A percentile compares a stretch with the other conserved stretches of the same genome.
Conservation (phyloP, 2,797 vertebrate genomes). For the Poecilia picta region DNA sequence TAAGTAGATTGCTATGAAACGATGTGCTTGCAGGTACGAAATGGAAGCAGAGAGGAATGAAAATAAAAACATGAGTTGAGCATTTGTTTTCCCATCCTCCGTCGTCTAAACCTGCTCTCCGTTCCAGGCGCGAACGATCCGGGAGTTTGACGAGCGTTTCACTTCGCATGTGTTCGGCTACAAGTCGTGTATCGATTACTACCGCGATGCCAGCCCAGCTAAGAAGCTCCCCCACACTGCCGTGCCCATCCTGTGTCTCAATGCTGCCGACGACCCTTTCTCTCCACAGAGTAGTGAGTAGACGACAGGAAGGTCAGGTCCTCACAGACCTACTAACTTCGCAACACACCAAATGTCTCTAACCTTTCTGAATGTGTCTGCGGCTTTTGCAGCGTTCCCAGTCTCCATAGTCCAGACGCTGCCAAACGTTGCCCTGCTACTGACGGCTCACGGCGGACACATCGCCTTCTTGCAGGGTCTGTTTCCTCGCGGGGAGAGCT, state of each 20-base stretch:
- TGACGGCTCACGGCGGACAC: slow-evolving; percentile 85
- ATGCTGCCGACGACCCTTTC: slow-evolving; percentile 87
- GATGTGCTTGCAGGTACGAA: background rate
- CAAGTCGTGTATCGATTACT: slow-evolving; percentile 80
- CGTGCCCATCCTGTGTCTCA: slow-evolving; percentile 86
- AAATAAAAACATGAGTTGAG: background rate
- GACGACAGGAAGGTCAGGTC: background rate
- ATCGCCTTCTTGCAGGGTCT: slow-evolving; percentile 87
- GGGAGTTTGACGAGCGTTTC: slow-evolving; percentile 85
- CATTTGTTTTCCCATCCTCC: background rate
- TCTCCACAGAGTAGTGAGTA: slow-evolving; percentile 79
- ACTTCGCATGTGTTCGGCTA: slow-evolving; percentile 84
- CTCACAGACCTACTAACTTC: background rate
- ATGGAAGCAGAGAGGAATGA: background rate
- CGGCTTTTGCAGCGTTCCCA: slow-evolving; percentile 77
- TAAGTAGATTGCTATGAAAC: background rate
- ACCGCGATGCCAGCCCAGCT: slow-evolving; percentile 80
- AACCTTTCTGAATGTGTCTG: background rate
- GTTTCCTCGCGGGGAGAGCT: slow-evolving; percentile 77
- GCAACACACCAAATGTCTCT: background rate
- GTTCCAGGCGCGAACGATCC: slow-evolving; percentile 81
- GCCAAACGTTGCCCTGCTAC: slow-evolving; percentile 80
- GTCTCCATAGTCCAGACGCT: slow-evolving; percentile 65
- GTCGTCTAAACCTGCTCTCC: background rate
- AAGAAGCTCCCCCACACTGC: slow-evolving; percentile 73